Conservation (phyloP, 2,113 vertebrate species). For the Heterotilapia buettikoferi region DNA sequence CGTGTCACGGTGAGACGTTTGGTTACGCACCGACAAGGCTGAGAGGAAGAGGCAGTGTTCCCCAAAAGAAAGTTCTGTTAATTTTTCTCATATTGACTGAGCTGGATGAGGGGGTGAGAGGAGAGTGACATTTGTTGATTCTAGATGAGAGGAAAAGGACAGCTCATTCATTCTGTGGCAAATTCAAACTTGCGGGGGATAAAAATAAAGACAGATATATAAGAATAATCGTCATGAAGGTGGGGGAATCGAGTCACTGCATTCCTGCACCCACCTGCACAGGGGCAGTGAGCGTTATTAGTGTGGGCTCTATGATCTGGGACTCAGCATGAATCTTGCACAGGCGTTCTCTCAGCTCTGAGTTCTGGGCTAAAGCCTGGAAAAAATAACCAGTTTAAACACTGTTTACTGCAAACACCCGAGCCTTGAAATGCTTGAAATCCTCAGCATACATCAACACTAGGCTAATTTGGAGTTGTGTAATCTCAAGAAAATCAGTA, state of each 20-base stretch:
- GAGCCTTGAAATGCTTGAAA: not conserved
- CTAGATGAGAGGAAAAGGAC: not conserved
- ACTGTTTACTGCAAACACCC: conserved; percentile 11
- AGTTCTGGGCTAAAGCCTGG: conserved; percentile 94
- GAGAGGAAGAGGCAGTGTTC: not conserved
- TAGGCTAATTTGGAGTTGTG: not conserved
- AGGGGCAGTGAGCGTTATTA: conserved; percentile 80
- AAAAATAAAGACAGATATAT: conserved; percentile 21
- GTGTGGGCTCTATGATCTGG: conserved; percentile 83
- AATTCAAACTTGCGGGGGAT: conserved; percentile 10
- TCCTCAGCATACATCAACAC: not conserved
- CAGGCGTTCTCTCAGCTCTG: conserved; percentile 94
- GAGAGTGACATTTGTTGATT: not conserved
- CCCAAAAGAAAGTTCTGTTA: not conserved
- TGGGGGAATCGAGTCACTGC: conserved; percentile 11
- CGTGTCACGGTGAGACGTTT: not conserved
- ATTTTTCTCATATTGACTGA: not conserved
- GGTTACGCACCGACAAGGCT: not conserved
- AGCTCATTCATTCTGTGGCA: conserved; percentile 33
- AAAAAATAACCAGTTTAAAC: conserved; percentile 72
- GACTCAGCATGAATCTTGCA: conserved; percentile 95
- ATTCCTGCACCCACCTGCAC: conserved; percentile 88
- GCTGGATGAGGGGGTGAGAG: not conserved
- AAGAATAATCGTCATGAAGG: conserved; percentile 10
- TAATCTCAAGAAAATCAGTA: not conserved